Conservation (phyloP, 2,113 vertebrate species). For the Nesogale talazaci region DNA sequence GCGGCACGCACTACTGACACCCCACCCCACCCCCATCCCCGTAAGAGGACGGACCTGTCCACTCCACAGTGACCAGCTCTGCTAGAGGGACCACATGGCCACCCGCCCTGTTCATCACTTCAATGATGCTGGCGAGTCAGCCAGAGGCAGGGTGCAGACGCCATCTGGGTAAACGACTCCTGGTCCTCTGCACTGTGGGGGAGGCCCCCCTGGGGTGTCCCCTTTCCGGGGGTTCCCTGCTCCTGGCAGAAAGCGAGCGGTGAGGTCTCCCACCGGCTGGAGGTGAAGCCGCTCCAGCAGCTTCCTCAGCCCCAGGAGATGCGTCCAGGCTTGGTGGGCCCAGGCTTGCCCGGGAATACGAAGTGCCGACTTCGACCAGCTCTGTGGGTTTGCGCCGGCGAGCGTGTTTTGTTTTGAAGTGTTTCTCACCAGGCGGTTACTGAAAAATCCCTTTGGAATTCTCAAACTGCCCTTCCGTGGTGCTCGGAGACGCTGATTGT, state of each 20-base stretch:
- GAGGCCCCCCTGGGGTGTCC: not conserved
- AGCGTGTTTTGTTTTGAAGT: constrained; percentile 32
- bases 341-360: constrained; percentile 83
- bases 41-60: too few species aligned
- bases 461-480: constrained; percentile 49
- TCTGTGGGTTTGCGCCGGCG: constrained; percentile 59
- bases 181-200: too few species aligned
- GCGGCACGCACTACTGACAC: too few species aligned
- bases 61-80: not conserved
- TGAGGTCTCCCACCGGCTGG: constrained; percentile 19
- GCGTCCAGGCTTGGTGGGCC: constrained; percentile 75
- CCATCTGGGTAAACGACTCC: not conserved
- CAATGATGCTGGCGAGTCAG: not conserved
- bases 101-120: not conserved
- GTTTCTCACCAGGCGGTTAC: constrained; percentile 76
- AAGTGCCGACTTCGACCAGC: constrained; percentile 79
- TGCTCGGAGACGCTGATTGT: constrained; percentile 19
- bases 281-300: constrained; percentile 31
- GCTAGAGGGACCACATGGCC: not conserved
- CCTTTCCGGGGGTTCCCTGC: not conserved
- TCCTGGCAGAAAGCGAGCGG: not conserved
- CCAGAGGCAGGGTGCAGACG: not conserved
- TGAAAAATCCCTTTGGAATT: constrained; percentile 80
- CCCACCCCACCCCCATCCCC: too few species aligned
- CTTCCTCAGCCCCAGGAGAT: constrained; percentile 50